Evolutionary conservation across 2,888 invertebrate species (phyloP), one percentile per base, ranked within the genome.

Genomic region (Cryptocephalus primarius): DNA sequence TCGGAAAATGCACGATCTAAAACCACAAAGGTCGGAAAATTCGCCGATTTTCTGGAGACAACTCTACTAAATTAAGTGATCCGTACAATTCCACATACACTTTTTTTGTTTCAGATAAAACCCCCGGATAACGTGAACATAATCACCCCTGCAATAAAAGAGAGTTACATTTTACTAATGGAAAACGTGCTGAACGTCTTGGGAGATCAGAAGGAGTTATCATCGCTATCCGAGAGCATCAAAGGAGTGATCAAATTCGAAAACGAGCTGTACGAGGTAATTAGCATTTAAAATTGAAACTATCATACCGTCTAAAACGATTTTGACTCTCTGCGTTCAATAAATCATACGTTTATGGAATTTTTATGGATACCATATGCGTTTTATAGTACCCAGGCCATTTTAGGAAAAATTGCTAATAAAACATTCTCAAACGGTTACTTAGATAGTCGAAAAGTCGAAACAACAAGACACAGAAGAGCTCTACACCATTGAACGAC

Each of bases 121-220:
- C 43, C 50, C 6, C 60, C 60, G 8, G 50, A 50, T 40, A 50
- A 43, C 34, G 51, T 49, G 6, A 42, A 52, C 8, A 33, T 42
- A 32, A 49, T 57, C 4, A 34, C 45, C 10, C 11, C 42, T 10
- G 43, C 46, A 9, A 39, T 42, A 2, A 52, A 41, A 44, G 44
- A 53, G 14, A 51, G 45, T 4, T 58, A 57, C 46, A 49, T 52
- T 8, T 44, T 53, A 34, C 42, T 60, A 13, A 54, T 60, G 41
- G 45, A 46, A 10, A 52, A 56, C 32, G 46, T 57, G 9, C 52
- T 54, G n/a, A 51, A 51, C 32, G 34, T 41, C 9, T 47, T 58
- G 36, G 55, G 57, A 13, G 50, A 53, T 8, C 48, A 49, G 14
- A 51, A 48, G 12, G 42, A 46, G 11, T 32, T 47, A 33, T 40